Base-by-base conservation (phyloP, 1,140 invertebrate species). In the Rhopalosiphum padi region DNA sequence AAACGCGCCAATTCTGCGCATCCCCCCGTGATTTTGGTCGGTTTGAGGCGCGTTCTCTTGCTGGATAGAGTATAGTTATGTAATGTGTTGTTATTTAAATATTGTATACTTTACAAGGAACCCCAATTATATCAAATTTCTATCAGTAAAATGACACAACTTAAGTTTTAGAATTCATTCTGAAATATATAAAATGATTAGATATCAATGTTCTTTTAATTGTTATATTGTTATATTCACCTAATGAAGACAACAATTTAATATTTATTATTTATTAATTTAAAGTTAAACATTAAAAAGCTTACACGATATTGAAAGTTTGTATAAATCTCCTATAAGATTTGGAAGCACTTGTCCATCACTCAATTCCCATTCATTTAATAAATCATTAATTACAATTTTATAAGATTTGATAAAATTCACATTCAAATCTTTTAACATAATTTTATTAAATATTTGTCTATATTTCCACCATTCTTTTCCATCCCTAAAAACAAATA, bases 231-330 rank as follows among this genome's bases (percentile, higher is more conserved):
- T 77, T 77, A 77, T 68, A 68, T 68, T 68, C n/a, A n/a, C 9
- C 11, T 15, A 77, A 77, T 77, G 15, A n/a, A n/a, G n/a, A 68
- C 25, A 77, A 77, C 0, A n/a, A n/a, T n/a, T n/a, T n/a, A 77
- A 77, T 0, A 37, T 23, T 22, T 37, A 83, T 83, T n/a, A 48
- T 7, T 43, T 23, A n/a, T 25, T 77, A 48, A 23, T n/a, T 41
- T 18, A 41, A 90, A 90, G 9, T 9, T 37, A 90, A 77, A 68
- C 18, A 41, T 15, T 51, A 51, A 53, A 53, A 48, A 30, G 94
- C 95, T 94, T 95, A 97, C 97, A 97, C 95, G 98, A 97, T 94
- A 97, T 96, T 7, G 97, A 97, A 96, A 97, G 97, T 94, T 96
- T 96, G 94, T 98, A 98, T 21, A 98, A 95, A 94, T 97, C 96